Base-by-base conservation (phyloP, 2,113 vertebrate genomes). In the Eleginops maclovinus region DNA sequence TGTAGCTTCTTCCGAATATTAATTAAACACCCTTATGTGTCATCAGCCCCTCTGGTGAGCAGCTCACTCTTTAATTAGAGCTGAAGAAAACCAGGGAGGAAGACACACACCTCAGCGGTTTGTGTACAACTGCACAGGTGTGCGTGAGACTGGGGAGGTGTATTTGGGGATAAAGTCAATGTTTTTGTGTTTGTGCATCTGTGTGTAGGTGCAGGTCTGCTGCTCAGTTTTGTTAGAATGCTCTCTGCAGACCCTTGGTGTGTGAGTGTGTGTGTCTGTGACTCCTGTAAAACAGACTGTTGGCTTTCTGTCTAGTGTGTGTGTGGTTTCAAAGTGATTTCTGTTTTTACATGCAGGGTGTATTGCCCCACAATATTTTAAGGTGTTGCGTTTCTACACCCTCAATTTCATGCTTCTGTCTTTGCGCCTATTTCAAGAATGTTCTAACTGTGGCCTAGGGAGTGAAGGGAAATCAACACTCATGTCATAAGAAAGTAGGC, bases 51-150 rank as follows among this genome's bases (percentile, higher is more conserved):
- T 88, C 85, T 53, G 74, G 81, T 86, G 84, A 83, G 86, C 80
- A 75, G 75, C 79, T 67, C 69, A 40, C 64, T 78, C 79, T 88
- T 90, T 88, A 93, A 93, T 92, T 88, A 86, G 81, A 83, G 74
- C 63, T 64, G 77, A 79, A 16, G 53, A 90, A 83, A 61, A 58
- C 81, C 61, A 16, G 44, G 46, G 81, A 88, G 78, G 28, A 58
- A 84, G 77, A 40, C 46, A 36, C 51, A 85, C 86, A 76, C 75
- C 58, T 65, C 59, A 59, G 22, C 0, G 50, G 21, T 81, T 77
- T 85, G 60, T 68, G 53, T 70, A 56, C 61, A 54, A 21, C 22
- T 40, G 79, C 82, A 73, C 63, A 77, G 81, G 68, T 89, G 82
- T 85, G 75, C 68, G 24, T 74, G 67, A 70, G 63, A 46, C 61